Evolutionary conservation across 2,113 vertebrate species (phyloP).

Genomic region (human (Homo sapiens)): GRCh38 chr5:168699501-168700000

Average conservation of each 20-base stretch:
- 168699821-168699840: background rate
- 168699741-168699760: background rate
- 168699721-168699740: background rate
- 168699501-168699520: background rate
- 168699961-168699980: background rate
- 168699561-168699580: background rate
- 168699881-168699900: background rate
- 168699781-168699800: background rate
- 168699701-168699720: background rate
- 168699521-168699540: background rate
- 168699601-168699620: background rate
- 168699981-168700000: fast-evolving
- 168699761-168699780: background rate
- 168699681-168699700: background rate
- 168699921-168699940: background rate
- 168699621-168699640: background rate
- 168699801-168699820: background rate
- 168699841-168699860: background rate
- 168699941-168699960: background rate
- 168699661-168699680: background rate
- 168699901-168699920: background rate
- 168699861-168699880: background rate
- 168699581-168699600: background rate
- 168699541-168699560: background rate
- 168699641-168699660: background rate